A percentile compares a stretch with the other conserved stretches of the same genome.
Conservation (phyloP, 2,888 invertebrate species). For the Pseudococcus viburni region DNA sequence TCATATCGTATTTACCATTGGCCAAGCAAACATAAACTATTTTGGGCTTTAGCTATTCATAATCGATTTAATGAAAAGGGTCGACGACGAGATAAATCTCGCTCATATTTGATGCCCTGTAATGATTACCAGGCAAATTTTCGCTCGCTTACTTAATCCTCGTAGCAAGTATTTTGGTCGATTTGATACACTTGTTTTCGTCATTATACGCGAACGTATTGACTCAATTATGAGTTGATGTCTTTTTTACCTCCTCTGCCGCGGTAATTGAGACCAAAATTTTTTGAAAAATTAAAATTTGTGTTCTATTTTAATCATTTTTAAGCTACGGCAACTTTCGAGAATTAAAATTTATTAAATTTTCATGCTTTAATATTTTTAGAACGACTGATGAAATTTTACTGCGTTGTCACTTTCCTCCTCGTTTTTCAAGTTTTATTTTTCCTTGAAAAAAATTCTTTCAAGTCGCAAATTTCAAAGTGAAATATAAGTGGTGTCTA, state of each 20-base stretch:
- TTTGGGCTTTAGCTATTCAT: conserved; percentile 5
- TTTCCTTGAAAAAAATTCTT: no score
- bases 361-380: no score
- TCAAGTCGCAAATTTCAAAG: no score
- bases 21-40: conserved; percentile 34
- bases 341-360: no score
- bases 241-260: not conserved
- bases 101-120: conserved; percentile 40
- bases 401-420: no score
- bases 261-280: not conserved
- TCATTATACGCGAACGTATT: not conserved
- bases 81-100: conserved; percentile 48
- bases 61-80: conserved; percentile 51
- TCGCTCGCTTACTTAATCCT: conserved; percentile 22
- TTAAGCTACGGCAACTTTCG: no score
- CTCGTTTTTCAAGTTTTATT: no score
- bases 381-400: no score
- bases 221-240: not conserved
- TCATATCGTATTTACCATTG: conserved; percentile 46
- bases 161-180: conserved; percentile 18
- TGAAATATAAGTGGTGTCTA: no score
- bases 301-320: no score
- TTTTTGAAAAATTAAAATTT: not conserved
- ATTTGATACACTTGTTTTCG: conserved; percentile 8
- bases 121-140: conserved; percentile 23